These are phyloP conservation scores for Leucozona laternaria DNA, from an alignment of 2,888 invertebrate species.

Conservation along the genomic window DNA sequence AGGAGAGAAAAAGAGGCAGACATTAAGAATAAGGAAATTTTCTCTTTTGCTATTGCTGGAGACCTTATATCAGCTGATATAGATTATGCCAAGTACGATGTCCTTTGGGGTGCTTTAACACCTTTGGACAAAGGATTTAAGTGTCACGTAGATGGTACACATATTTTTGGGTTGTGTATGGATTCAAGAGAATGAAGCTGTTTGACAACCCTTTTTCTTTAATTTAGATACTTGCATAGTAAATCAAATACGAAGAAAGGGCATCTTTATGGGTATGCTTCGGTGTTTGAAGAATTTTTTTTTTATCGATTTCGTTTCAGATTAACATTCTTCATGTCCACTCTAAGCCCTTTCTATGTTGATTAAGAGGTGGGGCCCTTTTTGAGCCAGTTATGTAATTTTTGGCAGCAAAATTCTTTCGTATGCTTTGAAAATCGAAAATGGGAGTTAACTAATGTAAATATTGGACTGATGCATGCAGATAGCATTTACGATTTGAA, in stretches of 20 bases:
- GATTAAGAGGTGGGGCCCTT: too few relatives aligned
- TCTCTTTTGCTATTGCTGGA: background rate
- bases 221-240: background rate
- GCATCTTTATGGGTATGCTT: background rate
- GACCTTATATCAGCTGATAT: background rate
- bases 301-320: background rate
- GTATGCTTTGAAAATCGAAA: too few relatives aligned
- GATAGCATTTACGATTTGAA: too few relatives aligned
- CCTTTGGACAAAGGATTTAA: slow-evolving; percentile 1
- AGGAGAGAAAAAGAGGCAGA: background rate
- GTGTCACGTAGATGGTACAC: background rate
- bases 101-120: slow-evolving; percentile 12
- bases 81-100: background rate
- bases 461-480: too few relatives aligned
- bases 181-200: background rate
- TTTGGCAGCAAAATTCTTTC: too few relatives aligned
- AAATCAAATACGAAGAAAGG: background rate
- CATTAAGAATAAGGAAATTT: background rate
- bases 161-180: slow-evolving; percentile 1
- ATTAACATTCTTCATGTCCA: too few relatives aligned
- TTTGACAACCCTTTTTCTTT: background rate
- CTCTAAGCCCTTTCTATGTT: too few relatives aligned
- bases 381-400: too few relatives aligned
- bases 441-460: too few relatives aligned
- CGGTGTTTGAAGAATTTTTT: background rate